phyloP scores from a whole-genome alignment of 2,888 invertebrate species.

The Oxystoma pomonae region DNA sequence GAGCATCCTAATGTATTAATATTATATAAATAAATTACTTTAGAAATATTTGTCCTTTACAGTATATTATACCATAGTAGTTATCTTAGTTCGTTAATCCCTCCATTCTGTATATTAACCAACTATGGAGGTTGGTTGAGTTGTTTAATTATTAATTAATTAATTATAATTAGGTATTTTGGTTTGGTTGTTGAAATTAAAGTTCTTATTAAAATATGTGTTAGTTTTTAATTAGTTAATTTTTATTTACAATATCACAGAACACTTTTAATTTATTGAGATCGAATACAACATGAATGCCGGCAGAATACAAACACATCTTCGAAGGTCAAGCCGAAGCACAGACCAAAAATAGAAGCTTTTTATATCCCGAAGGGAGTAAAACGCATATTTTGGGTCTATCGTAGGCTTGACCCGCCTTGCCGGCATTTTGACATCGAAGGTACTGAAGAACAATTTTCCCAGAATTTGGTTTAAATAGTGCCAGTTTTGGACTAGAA shows the following conservation, averaged over 20 bases:
- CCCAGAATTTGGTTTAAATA: too few species aligned
- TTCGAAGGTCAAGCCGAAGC: neutral
- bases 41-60: too few species aligned
- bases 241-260: neutral
- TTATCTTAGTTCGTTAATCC: too few species aligned
- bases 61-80: too few species aligned
- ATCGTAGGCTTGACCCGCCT: neutral
- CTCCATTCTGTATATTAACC: too few species aligned
- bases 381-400: neutral
- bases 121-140: too few species aligned
- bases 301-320: neutral
- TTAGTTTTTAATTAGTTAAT: neutral
- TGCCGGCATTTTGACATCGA: neutral
- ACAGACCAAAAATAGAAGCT: neutral
- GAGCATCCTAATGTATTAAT: too few species aligned
- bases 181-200: neutral
- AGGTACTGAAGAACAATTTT: neutral
- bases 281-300: neutral
- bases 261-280: neutral
- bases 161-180: too few species aligned
- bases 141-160: too few species aligned
- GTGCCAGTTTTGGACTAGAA: too few species aligned
- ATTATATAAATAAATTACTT: too few species aligned
- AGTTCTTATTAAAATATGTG: neutral
- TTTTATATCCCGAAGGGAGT: neutral